Evolutionary conservation across 2,797 vertebrate genomes (phyloP).

Genomic region (Clarias laeviceps): DNA sequence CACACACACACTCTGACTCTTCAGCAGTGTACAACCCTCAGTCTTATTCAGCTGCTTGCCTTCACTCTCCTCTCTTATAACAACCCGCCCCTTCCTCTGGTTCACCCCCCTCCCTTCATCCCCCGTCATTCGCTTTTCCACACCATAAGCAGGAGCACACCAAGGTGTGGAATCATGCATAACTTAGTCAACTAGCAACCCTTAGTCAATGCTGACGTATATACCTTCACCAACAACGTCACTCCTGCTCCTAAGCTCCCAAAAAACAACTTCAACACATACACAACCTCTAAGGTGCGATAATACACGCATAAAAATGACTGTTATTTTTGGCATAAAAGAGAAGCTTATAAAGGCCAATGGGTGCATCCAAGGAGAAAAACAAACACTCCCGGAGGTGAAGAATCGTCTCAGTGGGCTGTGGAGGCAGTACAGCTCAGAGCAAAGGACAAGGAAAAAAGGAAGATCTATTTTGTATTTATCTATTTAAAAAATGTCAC

Average conservation of each 20-base stretch:
- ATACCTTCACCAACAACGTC: conserved; percentile 64
- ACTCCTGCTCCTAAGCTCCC: conserved; percentile 61
- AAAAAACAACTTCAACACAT: conserved; percentile 69
- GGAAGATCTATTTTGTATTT: conserved; percentile 5
- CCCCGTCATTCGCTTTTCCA: conserved; percentile 56
- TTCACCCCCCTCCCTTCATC: conserved; percentile 61
- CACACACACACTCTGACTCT: conserved; percentile 43
- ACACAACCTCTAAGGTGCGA: conserved; percentile 11
- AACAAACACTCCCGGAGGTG: conserved; percentile 53
- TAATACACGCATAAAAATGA: neutral
- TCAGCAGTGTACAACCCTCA: conserved; percentile 70
- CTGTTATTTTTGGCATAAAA: neutral
- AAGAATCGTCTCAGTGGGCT: conserved; percentile 44
- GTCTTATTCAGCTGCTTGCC: conserved; percentile 74
- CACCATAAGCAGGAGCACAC: conserved; percentile 54
- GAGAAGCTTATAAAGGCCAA: conserved; percentile 19
- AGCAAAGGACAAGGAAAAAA: conserved; percentile 8
- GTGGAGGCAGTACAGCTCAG: neutral
- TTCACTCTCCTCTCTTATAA: conserved; percentile 77
- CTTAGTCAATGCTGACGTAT: conserved; percentile 67
- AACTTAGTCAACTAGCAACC: conserved; percentile 58
- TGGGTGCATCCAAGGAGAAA: conserved; percentile 42
- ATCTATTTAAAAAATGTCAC: neutral
- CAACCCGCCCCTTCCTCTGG: conserved; percentile 74
- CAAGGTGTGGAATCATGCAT: conserved; percentile 69